phyloP scores from a whole-genome alignment of 2,888 invertebrate genomes.

The Chalcis sispes region DNA sequence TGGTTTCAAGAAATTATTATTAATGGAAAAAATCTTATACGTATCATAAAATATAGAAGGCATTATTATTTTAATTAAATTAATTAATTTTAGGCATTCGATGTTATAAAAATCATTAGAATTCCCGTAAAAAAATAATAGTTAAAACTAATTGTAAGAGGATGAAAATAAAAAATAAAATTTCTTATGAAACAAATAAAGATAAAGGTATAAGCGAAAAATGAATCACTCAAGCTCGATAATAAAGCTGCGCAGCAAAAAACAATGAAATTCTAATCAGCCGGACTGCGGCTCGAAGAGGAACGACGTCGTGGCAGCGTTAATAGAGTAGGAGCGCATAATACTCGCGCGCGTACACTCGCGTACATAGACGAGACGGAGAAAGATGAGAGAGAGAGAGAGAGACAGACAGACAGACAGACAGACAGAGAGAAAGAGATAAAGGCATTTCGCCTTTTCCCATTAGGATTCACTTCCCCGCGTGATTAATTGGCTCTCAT shows the following conservation, averaged over 20 bases:
- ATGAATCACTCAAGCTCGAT: constrained; percentile 4
- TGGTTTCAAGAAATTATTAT: too few species aligned
- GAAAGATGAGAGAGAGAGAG: too few species aligned
- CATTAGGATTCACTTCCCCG: constrained; percentile 67
- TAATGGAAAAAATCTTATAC: too few species aligned
- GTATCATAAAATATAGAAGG: too few species aligned
- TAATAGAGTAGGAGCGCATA: constrained; percentile 24
- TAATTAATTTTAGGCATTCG: too few species aligned
- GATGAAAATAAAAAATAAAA: too few species aligned
- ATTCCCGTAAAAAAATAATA: too few species aligned
- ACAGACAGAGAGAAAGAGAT: too few species aligned
- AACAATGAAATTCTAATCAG: constrained; percentile 43
- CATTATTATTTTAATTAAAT: too few species aligned
- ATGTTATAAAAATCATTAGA: too few species aligned
- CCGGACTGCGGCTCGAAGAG: not conserved
- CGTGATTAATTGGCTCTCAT: constrained; percentile 68
- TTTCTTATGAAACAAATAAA: not conserved
- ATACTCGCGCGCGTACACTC: not conserved
- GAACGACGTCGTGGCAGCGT: not conserved
- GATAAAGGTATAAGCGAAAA: not conserved
- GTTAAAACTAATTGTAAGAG: too few species aligned
- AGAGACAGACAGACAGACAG: too few species aligned
- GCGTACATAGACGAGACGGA: not conserved
- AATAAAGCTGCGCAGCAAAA: constrained; percentile 17
- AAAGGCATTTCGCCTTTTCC: constrained; percentile 63